These are phyloP conservation scores for Atta cephalotes DNA, from an alignment of 1,140 invertebrate genomes.

Conservation along the genomic window DNA sequence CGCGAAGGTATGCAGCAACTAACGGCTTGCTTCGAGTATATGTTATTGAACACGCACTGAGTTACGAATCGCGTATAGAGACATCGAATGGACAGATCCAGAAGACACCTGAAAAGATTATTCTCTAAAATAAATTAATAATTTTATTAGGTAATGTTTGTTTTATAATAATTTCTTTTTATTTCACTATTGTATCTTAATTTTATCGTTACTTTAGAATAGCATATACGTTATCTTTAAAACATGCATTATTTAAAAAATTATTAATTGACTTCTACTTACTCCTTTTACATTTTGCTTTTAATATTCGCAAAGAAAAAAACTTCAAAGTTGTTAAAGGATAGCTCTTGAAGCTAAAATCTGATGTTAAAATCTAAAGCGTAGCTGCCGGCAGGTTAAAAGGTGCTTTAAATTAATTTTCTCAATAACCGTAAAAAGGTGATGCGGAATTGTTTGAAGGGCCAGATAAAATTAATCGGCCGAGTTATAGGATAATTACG, in stretches of 20 bases:
- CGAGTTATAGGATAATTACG: constrained; percentile 31
- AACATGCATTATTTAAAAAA: constrained; percentile 26
- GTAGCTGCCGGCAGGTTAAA: not conserved
- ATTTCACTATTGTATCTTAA: not conserved
- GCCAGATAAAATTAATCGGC: constrained; percentile 23
- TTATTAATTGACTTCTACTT: constrained; percentile 12
- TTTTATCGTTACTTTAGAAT: not conserved
- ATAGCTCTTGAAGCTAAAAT: constrained; percentile 3
- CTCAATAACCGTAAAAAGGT: constrained; percentile 15
- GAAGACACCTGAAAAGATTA: not conserved
- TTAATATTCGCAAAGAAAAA: constrained; percentile 22
- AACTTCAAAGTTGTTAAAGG: constrained; percentile 14
- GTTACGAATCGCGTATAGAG: not conserved
- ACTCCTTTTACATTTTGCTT: not conserved
- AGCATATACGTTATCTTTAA: not conserved
- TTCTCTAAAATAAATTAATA: not conserved
- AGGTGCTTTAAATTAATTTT: constrained; percentile 34
- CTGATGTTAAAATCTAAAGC: constrained; percentile 40
- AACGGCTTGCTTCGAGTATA: not conserved
- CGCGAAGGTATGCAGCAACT: not conserved
- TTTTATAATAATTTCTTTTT: not conserved
- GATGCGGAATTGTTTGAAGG: constrained; percentile 14
- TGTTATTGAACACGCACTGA: not conserved
- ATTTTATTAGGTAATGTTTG: not conserved
- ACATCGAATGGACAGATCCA: not conserved